Percentiles rank a stretch among this genome's conserved stretches.
Conservation (phyloP, 2,888 invertebrate genomes). For the Cordilura impudica region DNA sequence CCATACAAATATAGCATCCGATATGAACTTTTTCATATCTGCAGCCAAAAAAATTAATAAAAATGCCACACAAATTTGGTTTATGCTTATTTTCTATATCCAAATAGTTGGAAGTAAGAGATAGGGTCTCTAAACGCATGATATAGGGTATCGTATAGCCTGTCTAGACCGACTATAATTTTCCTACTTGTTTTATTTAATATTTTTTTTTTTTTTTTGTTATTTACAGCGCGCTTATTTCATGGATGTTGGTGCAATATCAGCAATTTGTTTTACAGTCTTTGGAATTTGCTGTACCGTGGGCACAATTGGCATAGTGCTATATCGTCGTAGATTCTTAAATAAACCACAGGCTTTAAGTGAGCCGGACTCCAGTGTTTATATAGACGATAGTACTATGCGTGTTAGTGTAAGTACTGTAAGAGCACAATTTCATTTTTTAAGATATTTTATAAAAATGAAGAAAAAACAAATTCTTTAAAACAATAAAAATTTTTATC, state of each 20-base stretch:
- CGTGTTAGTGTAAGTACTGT: constrained; percentile 81
- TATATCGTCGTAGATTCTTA: constrained; percentile 85
- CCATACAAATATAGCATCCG: no score
- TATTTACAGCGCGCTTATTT: constrained; percentile 71
- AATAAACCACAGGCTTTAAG: constrained; percentile 91
- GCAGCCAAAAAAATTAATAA: no score
- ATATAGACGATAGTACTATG: constrained; percentile 91
- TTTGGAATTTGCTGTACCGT: constrained; percentile 82
- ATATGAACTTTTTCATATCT: no score
- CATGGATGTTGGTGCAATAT: constrained; percentile 82
- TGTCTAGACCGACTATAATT: neutral
- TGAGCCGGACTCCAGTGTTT: constrained; percentile 91
- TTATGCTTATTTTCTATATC: no score
- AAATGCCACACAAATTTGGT: no score
- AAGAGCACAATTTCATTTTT: constrained; percentile 2
- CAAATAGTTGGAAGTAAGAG: no score
- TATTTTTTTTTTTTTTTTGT: neutral
- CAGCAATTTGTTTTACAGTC: constrained; percentile 84
- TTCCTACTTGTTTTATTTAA: neutral
- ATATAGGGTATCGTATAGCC: no score
- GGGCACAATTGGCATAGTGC: constrained; percentile 83
- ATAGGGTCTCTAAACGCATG: no score
- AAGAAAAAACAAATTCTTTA: no score
- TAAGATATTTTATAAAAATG: neutral
- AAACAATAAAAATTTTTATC: neutral